Base-by-base conservation (phyloP, 2,113 vertebrate genomes). In the Myocastor coypus region DNA sequence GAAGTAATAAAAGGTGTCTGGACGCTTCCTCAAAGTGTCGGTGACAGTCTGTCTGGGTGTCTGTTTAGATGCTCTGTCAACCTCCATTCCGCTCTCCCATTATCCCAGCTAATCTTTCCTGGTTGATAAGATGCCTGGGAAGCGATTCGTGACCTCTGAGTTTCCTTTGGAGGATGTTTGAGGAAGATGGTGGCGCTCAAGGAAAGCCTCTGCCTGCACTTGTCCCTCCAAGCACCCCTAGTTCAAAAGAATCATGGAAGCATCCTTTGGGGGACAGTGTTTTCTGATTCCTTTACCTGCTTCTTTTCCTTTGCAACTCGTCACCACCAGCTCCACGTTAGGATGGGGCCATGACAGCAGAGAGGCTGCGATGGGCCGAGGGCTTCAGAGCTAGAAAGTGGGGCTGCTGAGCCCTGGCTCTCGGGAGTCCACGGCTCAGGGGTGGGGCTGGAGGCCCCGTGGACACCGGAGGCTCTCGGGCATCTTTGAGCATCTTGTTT, bases 401-500 rank as follows among this genome's bases (percentile, higher is more conserved):
- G 32, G 73, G 61, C 30, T 17, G 68, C 52, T 52, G 32, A 73
- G 32, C 40, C 30, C 12, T 28, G 89, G 64, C 20, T 66, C 32
- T 11, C 0, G 0, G 8, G 46, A 24, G 6, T 42, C 24, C 5
- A 8, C 14, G 50, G 64, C 68, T 37, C 88, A 40, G 26, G 28
- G 0, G 0, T 26, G 61, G 59, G 4, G 2, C 12, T 73, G 37
- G 32, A 55, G 85, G 37, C 34, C 0, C 1, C 20, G 37, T 28
- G 7, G 32, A 24, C 64, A 7, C 26, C 5, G 20, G 63, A 42
- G 87, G n/a, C 28, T 57, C 50, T 78, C 30, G 30, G n/a, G 26
- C 32, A n/a, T n/a, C n/a, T 32, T 73, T 17, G 50, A 32, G 8
- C 34, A 17, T 46, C 64, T 68, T 68, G 85, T 68, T 57, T 50